Base-by-base conservation (phyloP, 2,888 invertebrate genomes). In the Cerastis rubricosa region DNA sequence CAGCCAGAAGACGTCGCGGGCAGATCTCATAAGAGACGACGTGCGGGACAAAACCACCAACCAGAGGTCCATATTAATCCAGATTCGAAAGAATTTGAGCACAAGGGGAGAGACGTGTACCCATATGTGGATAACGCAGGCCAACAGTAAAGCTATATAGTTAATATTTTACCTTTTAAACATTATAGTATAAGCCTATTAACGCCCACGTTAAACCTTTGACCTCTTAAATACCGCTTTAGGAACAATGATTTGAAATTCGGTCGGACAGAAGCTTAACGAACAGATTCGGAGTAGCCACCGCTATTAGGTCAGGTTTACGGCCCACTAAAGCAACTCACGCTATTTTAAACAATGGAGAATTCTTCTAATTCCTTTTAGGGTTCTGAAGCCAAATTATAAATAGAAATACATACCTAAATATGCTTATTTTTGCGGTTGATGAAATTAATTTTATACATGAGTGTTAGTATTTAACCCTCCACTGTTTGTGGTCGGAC, bases 221-320 rank as follows among this genome's bases (percentile, higher is more conserved):
- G 57, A 35, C 8, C 29, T 59, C 25, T 0, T 40, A 11, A 4
- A 40, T 22, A 6, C 35, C 6, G 61, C 25, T 61, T 40, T 40
- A 63, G 1, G 40, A 63, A 40, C 12, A 40, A 11, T 63, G 12
- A 40, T 63, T 40, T 40, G n/a, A 40, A 40, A 40, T 40, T 63
- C 12, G 63, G 35, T 40, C 7, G 63, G 22, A n/a, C 40, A n/a
- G 22, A 22, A 71, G 54, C 49, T 77, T 65, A 14, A 25, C 11
- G 25, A 71, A 54, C n/a, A 45, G 40, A 64, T 49, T 68, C 40
- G 17, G 43, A 45, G 19, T 59, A 45, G 43, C 19, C 19, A 54
- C 70, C 71, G 61, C 45, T 75, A 71, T 74, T 75, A 73, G 45
- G 57, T 74, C 69, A 63, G n/a, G 80, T 80, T 85, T 76, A 75